These are phyloP conservation scores for Siphamia tubifer DNA, from an alignment of 2,113 vertebrate species.

Conservation along the genomic window DNA sequence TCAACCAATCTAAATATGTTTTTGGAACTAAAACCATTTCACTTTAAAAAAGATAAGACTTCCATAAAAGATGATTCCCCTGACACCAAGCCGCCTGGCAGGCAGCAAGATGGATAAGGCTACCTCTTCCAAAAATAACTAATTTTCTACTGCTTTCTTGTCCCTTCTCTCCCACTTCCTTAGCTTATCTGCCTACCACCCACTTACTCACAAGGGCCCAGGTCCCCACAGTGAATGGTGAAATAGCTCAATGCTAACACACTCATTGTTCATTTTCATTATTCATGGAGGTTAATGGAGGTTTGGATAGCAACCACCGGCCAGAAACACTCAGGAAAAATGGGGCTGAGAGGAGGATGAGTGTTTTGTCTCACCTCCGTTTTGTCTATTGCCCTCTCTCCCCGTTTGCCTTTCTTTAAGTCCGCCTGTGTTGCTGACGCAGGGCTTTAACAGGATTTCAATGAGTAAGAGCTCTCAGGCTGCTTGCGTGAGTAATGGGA, in stretches of 20 bases:
- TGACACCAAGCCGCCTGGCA: constrained; percentile 22
- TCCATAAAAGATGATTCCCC: constrained; percentile 26
- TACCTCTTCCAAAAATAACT: neutral
- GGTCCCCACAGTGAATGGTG: constrained; percentile 18
- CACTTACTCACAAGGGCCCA: constrained; percentile 29
- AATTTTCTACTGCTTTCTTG: constrained; percentile 22
- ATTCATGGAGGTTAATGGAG: constrained; percentile 73
- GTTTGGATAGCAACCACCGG: constrained; percentile 51
- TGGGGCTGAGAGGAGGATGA: constrained; percentile 35
- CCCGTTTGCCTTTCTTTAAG: neutral
- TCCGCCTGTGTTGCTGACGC: constrained; percentile 52
- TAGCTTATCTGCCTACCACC: constrained; percentile 19
- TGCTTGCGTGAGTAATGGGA: constrained; percentile 66
- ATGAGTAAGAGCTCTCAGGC: constrained; percentile 66
- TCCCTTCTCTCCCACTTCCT: constrained; percentile 24
- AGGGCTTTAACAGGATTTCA: constrained; percentile 57
- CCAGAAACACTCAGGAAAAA: constrained; percentile 44
- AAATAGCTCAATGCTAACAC: constrained; percentile 40
- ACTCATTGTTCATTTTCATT: constrained; percentile 65
- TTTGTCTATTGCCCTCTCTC: constrained; percentile 39
- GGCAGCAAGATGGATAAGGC: constrained; percentile 15
- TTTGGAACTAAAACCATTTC: constrained; percentile 5
- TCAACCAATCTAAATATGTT: constrained; percentile 10
- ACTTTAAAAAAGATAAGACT: constrained; percentile 39
- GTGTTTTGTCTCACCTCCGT: constrained; percentile 57